Evolutionary conservation across 1,140 invertebrate species (phyloP).

Genomic region (honey bee (Apis mellifera)): Amel_HAv3.1 CM009932.2:8705001-8705500

Average conservation of each 20-base stretch:
- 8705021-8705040: background rate
- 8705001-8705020: background rate
- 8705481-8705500: background rate
- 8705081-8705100: background rate
- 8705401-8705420: background rate
- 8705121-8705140: background rate
- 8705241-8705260: slow-evolving; percentile 71
- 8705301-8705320: slow-evolving; percentile 42
- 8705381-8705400: no score
- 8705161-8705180: slow-evolving; percentile 41
- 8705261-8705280: slow-evolving; percentile 69
- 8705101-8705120: background rate
- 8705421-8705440: background rate
- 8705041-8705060: background rate
- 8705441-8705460: background rate
- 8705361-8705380: no score
- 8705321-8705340: background rate
- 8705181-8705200: background rate
- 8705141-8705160: background rate
- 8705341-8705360: background rate
- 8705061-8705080: background rate
- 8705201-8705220: background rate
- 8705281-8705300: slow-evolving; percentile 69
- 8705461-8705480: background rate
- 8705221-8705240: slow-evolving; percentile 38